Evolutionary conservation across 2,888 invertebrate genomes (phyloP), one percentile per base, ranked within the genome.

Genomic region (Amorpha juglandis): DNA sequence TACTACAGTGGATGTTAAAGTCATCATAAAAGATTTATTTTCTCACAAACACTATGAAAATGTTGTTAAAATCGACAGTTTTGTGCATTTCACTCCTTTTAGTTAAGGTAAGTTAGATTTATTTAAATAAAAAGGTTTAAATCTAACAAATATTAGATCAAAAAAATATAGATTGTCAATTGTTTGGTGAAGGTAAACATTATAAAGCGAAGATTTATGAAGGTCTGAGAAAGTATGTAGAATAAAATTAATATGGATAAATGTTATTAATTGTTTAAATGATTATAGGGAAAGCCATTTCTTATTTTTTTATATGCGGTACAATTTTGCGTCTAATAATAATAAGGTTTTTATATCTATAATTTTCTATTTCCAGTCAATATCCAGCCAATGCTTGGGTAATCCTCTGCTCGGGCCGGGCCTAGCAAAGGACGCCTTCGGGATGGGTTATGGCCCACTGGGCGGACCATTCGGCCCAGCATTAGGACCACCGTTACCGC

Each of bases 11-110:
- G 38, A 38, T 19, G 16, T 19, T 51, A 38, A n/a, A 33, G 50
- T 42, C 38, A 65, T 51, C 50, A 51, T 62, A 62, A 50, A 19
- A 65, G 45, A 45, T 55, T 47, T 47, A 64, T 11, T 45, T 45
- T 21, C 50, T 14, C 35, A 50, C 38, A 62, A 62, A 50, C 14
- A 14, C n/a, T 38, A 7, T 65, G 9, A 55, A 64, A 33, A 64
- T 64, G 55, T 27, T 65, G n/a, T 65, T 52, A 21, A 51, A 62
- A 42, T 50, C 65, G 4, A 42, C 50, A n/a, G 27, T 62, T 45
- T 33, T 65, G 14, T 52, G 21, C 42, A 45, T 38, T 50, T 65
- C 51, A 3, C 50, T 50, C 0, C n/a, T 51, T 16, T 51, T 65
- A 12, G 51, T 62, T 14, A 50, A 62, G 50, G 65, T 62, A 52